Evolutionary conservation across 2,113 vertebrate species (phyloP).

Genomic region (Odontesthes bonariensis): DNA sequence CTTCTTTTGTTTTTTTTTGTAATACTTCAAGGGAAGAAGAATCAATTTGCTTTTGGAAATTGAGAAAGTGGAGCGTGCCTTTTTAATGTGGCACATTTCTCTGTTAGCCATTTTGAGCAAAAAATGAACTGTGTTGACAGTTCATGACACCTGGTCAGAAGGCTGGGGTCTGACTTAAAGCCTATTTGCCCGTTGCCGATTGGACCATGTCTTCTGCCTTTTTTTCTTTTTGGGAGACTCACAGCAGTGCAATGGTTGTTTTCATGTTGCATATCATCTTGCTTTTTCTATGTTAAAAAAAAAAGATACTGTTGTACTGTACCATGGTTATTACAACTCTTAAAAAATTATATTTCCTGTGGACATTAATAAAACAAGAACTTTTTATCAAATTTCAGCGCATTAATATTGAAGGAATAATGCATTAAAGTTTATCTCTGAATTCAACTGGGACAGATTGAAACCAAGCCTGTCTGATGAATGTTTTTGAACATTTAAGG

Average conservation of each 20-base stretch:
- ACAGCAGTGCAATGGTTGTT: constrained; percentile 80
- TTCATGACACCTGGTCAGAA: constrained; percentile 35
- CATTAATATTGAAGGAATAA: constrained; percentile 14
- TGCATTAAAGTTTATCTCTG: constrained; percentile 23
- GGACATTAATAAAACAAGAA: constrained; percentile 90
- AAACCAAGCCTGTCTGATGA: constrained; percentile 8
- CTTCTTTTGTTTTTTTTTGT: not conserved
- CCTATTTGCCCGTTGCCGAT: constrained; percentile 67
- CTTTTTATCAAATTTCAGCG: constrained; percentile 72
- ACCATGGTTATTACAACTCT: constrained; percentile 78
- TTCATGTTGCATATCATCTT: constrained; percentile 82
- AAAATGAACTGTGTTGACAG: constrained; percentile 47
- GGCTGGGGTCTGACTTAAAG: constrained; percentile 72
- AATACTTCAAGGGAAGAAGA: constrained; percentile 15
- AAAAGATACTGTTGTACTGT: constrained; percentile 81
- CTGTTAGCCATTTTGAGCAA: constrained; percentile 70
- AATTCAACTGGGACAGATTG: not conserved
- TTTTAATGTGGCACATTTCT: constrained; percentile 24
- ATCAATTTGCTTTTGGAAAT: constrained; percentile 22
- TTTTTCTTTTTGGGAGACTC: constrained; percentile 72
- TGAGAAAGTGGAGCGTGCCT: constrained; percentile 5
- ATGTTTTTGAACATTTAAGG: not conserved
- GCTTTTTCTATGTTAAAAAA: constrained; percentile 78
- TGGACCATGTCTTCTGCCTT: constrained; percentile 68
- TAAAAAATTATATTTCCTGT: constrained; percentile 84